phyloP scores from a whole-genome alignment of 1,140 invertebrate genomes.

The Araneus ventricosus region DNA sequence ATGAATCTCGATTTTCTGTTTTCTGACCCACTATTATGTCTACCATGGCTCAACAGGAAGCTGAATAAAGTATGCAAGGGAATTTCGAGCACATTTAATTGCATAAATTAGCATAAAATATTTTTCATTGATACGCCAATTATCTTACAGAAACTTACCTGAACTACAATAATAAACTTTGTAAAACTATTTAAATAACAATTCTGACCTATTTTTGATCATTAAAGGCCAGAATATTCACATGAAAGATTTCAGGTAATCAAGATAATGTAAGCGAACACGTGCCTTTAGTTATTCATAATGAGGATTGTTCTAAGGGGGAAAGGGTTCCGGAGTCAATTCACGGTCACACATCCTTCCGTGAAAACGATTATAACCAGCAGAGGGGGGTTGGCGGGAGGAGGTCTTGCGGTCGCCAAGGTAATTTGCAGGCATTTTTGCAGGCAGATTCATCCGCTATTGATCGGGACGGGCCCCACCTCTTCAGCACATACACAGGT shows the following conservation, averaged over 20 bases:
- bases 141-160: too few species aligned
- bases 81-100: too few species aligned
- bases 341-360: conserved; percentile 45
- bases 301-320: background rate
- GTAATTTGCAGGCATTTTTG: conserved; percentile 20
- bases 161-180: too few species aligned
- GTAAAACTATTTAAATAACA: too few species aligned
- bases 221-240: too few species aligned
- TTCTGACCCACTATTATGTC: too few species aligned
- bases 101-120: too few species aligned
- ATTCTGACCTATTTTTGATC: too few species aligned
- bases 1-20: too few species aligned
- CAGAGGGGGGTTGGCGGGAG: background rate
- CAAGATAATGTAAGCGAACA: conserved; percentile 33
- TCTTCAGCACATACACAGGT: conserved; percentile 33
- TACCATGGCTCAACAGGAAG: too few species aligned
- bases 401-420: conserved; percentile 2
- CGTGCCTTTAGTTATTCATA: background rate
- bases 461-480: conserved; percentile 32
- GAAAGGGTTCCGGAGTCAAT: background rate
- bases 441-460: conserved; percentile 52
- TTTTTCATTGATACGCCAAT: too few species aligned
- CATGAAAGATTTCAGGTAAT: background rate
- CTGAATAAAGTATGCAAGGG: too few species aligned
- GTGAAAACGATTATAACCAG: conserved; percentile 3